Conservation (phyloP, 2,888 invertebrate genomes). For the Xylophagus ater region DNA sequence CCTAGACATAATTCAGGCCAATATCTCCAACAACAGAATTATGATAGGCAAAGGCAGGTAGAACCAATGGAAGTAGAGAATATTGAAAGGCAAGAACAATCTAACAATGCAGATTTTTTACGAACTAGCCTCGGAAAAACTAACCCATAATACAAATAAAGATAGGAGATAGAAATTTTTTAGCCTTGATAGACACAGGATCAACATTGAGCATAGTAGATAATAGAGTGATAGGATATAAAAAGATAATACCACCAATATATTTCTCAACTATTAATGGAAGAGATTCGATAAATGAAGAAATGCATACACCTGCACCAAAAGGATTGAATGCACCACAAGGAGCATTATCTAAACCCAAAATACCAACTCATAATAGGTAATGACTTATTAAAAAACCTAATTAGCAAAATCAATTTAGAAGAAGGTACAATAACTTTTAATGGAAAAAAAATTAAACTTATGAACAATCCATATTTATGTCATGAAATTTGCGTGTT, state of each 20-base stretch:
- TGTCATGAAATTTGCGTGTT: neutral
- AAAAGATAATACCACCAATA: conserved; percentile 8
- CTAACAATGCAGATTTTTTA: conserved; percentile 8
- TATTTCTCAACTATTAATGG: conserved; percentile 10
- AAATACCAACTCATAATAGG: conserved; percentile 9
- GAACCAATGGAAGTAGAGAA: neutral
- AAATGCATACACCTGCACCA: conserved; percentile 11
- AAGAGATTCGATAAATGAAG: conserved; percentile 8
- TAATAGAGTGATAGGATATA: conserved; percentile 5
- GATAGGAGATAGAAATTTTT: conserved; percentile 6
- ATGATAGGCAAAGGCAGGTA: neutral
- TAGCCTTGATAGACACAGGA: conserved; percentile 12
- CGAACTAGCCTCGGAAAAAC: conserved; percentile 10
- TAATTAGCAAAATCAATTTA: neutral
- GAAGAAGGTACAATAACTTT: neutral
- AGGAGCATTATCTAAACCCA: conserved; percentile 2
- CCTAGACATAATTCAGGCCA: too few relatives aligned
- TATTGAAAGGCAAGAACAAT: neutral
- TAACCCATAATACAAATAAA: conserved; percentile 10
- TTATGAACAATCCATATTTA: neutral
- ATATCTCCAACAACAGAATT: too few relatives aligned
- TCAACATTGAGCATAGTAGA: conserved; percentile 10
- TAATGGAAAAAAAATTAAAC: neutral
- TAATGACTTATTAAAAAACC: conserved; percentile 5
- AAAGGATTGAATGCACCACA: conserved; percentile 11